A percentile compares a stretch with the other conserved stretches of the same genome.
Conservation (phyloP, 2,113 vertebrate genomes). For the Thalassoma bifasciatum region DNA sequence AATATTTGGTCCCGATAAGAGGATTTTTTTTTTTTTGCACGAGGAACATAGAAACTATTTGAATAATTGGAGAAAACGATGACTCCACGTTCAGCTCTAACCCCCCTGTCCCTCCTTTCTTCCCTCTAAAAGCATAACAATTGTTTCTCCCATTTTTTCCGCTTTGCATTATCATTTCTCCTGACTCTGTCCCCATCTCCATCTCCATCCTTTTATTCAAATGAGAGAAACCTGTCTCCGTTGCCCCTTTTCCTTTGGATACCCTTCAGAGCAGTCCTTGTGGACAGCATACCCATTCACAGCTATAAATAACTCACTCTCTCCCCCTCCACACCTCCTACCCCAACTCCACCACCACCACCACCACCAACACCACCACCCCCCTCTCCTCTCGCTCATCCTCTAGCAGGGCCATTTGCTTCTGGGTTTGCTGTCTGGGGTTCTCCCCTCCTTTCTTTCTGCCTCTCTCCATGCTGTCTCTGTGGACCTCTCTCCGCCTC, state of each 20-base stretch:
- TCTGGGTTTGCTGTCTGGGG: constrained; percentile 69
- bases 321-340: constrained; percentile 20
- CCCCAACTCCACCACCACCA: constrained; percentile 27
- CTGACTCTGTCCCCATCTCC: constrained; percentile 33
- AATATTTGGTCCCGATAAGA: constrained; percentile 26
- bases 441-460: constrained; percentile 59
- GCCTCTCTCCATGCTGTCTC: constrained; percentile 34
- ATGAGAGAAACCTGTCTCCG: constrained; percentile 67
- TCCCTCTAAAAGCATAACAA: constrained; percentile 21
- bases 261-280: constrained; percentile 84
- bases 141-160: constrained; percentile 30
- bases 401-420: constrained; percentile 64
- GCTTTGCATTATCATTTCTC: constrained; percentile 42
- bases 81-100: constrained; percentile 13
- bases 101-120: background rate
- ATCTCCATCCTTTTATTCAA: constrained; percentile 71
- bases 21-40: constrained; percentile 9
- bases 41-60: constrained; percentile 13
- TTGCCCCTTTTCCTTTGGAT: constrained; percentile 78
- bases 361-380: constrained; percentile 26
- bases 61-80: constrained; percentile 15
- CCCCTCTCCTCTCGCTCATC: constrained; percentile 41
- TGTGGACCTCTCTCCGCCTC: constrained; percentile 43
- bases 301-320: constrained; percentile 83
- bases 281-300: constrained; percentile 80